Percentiles rank a stretch among this genome's conserved stretches.
phyloP scores from a whole-genome alignment of 2,888 invertebrate genomes.

The Disparrhopalites patrizii region DNA sequence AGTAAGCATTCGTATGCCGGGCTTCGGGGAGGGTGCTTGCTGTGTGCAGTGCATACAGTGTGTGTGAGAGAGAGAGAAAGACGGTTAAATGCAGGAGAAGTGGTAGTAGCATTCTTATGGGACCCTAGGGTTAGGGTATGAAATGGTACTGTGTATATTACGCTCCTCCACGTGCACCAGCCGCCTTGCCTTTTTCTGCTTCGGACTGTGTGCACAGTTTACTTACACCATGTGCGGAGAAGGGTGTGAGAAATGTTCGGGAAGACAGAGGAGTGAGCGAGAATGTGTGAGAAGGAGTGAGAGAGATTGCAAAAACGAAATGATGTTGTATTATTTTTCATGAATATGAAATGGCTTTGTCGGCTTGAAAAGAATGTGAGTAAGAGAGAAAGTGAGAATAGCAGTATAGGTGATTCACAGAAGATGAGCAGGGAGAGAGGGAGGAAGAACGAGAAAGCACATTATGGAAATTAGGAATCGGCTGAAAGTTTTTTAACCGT shows the following conservation, averaged over 20 bases:
- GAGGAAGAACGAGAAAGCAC: constrained; percentile 8
- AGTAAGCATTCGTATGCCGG: no score
- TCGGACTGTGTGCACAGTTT: neutral
- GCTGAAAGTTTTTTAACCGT: constrained; percentile 29
- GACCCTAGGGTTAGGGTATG: constrained; percentile 16
- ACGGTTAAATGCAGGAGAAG: neutral
- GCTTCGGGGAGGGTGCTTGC: no score
- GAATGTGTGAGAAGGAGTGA: neutral
- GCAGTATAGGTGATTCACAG: no score
- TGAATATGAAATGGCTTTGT: constrained; percentile 31
- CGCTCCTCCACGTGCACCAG: no score
- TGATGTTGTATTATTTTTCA: constrained; percentile 28
- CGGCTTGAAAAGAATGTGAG: constrained; percentile 2
- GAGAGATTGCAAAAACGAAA: constrained; percentile 11
- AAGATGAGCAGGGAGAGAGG: no score
- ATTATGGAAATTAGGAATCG: constrained; percentile 34
- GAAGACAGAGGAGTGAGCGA: neutral
- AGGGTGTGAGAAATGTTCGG: no score
- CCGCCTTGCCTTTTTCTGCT: no score
- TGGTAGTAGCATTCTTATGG: neutral
- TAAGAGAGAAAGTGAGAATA: no score
- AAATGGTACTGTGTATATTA: constrained; percentile 6
- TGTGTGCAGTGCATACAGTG: no score
- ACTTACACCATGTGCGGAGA: no score
- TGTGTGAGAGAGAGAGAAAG: neutral